phyloP scores from a whole-genome alignment of 2,113 vertebrate genomes.

The Malurus alboscapulatus region DNA sequence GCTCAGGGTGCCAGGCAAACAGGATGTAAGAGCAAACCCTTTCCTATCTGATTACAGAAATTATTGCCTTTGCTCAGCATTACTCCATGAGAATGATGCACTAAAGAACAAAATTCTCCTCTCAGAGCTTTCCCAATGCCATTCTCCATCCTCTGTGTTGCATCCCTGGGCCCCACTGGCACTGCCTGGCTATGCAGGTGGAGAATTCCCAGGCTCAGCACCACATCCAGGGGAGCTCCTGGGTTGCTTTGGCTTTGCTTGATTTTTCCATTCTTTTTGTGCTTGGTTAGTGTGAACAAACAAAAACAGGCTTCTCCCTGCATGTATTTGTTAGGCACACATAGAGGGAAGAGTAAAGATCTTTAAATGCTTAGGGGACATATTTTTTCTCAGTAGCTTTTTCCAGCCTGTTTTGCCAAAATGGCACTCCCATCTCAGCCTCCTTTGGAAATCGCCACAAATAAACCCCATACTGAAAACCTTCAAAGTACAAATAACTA shows the following conservation, averaged over 20 bases:
- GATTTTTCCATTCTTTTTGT: neutral
- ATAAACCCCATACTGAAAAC: neutral
- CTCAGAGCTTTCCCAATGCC: neutral
- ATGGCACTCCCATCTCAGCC: neutral
- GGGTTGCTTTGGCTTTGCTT: neutral
- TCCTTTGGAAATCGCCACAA: neutral
- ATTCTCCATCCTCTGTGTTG: accelerated
- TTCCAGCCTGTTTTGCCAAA: neutral
- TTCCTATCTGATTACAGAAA: neutral
- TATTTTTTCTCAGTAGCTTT: neutral
- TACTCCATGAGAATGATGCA: neutral
- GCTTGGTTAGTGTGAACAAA: neutral
- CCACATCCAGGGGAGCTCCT: neutral
- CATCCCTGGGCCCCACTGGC: neutral
- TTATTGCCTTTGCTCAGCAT: neutral
- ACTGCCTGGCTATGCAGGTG: neutral
- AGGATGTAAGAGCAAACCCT: neutral
- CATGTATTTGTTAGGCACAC: neutral
- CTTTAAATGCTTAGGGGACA: neutral
- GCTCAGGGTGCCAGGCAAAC: neutral
- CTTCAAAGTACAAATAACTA: neutral
- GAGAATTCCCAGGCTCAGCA: neutral
- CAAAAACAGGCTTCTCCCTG: neutral
- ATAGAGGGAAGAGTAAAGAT: neutral
- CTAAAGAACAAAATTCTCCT: neutral